Base-by-base conservation (phyloP, 2,888 invertebrate species). In the Pyrrhosoma nymphula region DNA sequence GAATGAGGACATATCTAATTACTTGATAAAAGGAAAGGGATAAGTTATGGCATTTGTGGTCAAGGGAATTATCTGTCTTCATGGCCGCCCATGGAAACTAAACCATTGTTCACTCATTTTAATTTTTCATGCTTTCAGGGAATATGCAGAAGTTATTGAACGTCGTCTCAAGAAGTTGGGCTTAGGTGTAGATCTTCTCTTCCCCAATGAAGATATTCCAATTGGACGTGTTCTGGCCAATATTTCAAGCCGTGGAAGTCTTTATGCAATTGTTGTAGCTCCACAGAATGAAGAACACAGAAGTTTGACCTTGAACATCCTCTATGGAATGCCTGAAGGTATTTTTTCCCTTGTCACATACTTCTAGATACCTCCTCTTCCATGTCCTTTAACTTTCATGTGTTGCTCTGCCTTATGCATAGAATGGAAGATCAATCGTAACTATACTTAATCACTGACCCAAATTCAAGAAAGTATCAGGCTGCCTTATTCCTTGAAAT, bases 261-360 rank as follows among this genome's bases (percentile, higher is more conserved):
- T 99, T 2, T 99, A 99, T 97, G 99, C 99, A 0, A 98, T 99
- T 96, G 97, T 99, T 30, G 98, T 99, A 0, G 98, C 98, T 97
- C 98, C 98, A 0, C 98, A 98, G 96, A 99, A 99, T 96, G 98
- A 99, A 96, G 98, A 98, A 96, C 98, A 99, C 96, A 98, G 98
- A 96, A 99, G 99, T 96, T 97, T 99, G 93, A 99, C 99, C 0
- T 97, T 99, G 26, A 99, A 99, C 96, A 98, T 99, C 96, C 97
- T 99, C 35, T 99, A 99, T 97, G 99, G 99, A 39, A 97, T 99
- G 96, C 99, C 99, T 0, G 98, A 99, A 98, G 99, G 99, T 98
- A 97, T 39, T 95, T 56, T 56, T 10, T n/a, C 18, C 20, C 12
- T 75, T 26, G 0, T 35, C 10, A 60, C 1, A 60, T 14, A 4